Evolutionary conservation across 1,140 invertebrate species (phyloP), one percentile per base, ranked within the genome.

Genomic region (Drosophila quadrilineata): DNA sequence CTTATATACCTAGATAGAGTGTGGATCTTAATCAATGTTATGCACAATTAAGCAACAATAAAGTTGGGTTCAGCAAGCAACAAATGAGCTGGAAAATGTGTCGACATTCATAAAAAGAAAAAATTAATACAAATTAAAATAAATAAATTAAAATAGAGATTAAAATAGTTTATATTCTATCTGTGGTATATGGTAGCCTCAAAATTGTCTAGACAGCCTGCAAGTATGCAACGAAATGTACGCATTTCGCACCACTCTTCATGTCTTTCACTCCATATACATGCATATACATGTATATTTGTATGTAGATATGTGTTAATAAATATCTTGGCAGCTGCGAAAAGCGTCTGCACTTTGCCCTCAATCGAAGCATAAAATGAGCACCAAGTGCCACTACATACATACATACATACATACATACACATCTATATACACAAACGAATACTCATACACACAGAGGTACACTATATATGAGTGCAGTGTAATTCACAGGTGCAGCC

Each of bases 351-450:
- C 79, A 79, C 79, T 85, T 66, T 53, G 40, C 71, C 45, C 62
- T 26, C 74, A 75, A 75, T 79, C 79, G 79, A 85, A 71, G 74
- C 79, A 85, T 85, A 72, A 86, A 85, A 85, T 85, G 79, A 85
- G 79, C 79, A 86, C 79, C 80, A 79, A 85, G 80, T 85, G 79
- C 71, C 80, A 85, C 79, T 85, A 75, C 74, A 84, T 31, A 28
- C 52, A 45, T 45, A 46, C 21, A 26, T 43, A 48, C 19, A 43
- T 36, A 24, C 31, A 48, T 40, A 31, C n/a, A n/a, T 31, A 28
- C 52, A 45, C 52, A 46, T 26, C 33, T 43, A 48, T 19, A 43
- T 36, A 24, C 31, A 48, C 46, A 31, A 53, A 38, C 40, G 48
- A 26, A 52, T 12, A 24, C 21, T 9, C 10, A 26, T n/a, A 59